phyloP scores from a whole-genome alignment of 2,113 vertebrate genomes.

The Neodon shergylaensis region DNA sequence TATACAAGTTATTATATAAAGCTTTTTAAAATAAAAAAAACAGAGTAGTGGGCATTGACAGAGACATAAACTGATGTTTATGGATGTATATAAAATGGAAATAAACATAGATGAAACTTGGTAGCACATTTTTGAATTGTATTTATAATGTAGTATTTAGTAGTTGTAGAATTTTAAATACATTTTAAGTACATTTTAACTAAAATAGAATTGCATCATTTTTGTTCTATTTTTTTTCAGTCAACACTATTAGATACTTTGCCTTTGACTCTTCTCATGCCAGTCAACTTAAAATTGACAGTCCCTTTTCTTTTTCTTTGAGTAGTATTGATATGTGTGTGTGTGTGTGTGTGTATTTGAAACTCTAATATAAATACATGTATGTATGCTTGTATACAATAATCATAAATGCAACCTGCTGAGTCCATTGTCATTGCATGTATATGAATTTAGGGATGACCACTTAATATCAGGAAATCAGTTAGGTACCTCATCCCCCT shows the following conservation, averaged over 20 bases:
- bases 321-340: neutral
- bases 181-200: neutral
- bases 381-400: neutral
- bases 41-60: neutral
- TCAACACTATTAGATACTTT: neutral
- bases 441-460: neutral
- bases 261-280: neutral
- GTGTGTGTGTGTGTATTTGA: neutral
- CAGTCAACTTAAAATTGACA: neutral
- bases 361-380: neutral
- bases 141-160: neutral
- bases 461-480: neutral
- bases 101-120: neutral
- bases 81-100: neutral
- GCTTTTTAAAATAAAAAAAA: neutral
- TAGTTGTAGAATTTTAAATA: neutral
- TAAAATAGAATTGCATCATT: neutral
- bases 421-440: neutral
- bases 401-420: neutral
- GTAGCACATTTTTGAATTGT: too few species aligned
- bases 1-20: too few species aligned
- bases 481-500: neutral
- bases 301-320: neutral
- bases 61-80: neutral
- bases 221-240: neutral